A percentile compares a stretch with the other conserved stretches of the same genome.
Conservation (phyloP, 1,140 invertebrate genomes). For the Micrasema longulum region DNA sequence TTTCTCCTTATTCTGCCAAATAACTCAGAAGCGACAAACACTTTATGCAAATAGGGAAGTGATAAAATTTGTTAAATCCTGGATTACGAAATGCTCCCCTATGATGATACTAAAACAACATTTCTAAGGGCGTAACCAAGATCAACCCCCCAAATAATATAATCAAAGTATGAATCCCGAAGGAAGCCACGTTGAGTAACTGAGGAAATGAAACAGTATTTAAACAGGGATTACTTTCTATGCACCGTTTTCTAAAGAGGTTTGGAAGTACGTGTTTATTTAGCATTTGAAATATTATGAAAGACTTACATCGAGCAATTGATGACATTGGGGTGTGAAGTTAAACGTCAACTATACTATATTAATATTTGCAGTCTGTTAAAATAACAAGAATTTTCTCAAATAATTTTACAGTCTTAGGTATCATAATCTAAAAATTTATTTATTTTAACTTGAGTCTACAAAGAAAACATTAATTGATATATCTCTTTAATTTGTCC, state of each 20-base stretch:
- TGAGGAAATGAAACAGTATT: slow-evolving; percentile 40
- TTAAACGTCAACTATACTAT: no score
- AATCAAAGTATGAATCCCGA: slow-evolving; percentile 36
- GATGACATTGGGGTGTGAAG: no score
- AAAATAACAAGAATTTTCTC: no score
- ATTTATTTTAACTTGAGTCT: no score
- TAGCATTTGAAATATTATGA: slow-evolving; percentile 15
- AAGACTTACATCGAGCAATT: not conserved
- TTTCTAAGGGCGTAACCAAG: slow-evolving; percentile 24
- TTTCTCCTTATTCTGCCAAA: slow-evolving; percentile 2
- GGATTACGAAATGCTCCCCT: slow-evolving; percentile 33
- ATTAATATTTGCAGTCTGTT: no score
- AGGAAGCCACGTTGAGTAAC: slow-evolving; percentile 31
- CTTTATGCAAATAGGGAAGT: slow-evolving; percentile 41
- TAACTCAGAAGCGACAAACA: slow-evolving; percentile 21
- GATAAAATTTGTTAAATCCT: slow-evolving; percentile 43
- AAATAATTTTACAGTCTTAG: no score
- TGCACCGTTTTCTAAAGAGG: slow-evolving; percentile 1
- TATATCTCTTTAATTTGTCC: no score
- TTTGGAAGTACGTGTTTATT: slow-evolving; percentile 16
- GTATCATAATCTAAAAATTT: no score
- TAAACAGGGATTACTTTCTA: slow-evolving; percentile 27
- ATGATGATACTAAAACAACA: slow-evolving; percentile 36
- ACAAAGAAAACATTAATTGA: no score
- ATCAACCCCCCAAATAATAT: slow-evolving; percentile 34